Evolutionary conservation across 1,140 invertebrate species (phyloP), one percentile per base, ranked within the genome.

Genomic region (Pectinophora gossypiella): DNA sequence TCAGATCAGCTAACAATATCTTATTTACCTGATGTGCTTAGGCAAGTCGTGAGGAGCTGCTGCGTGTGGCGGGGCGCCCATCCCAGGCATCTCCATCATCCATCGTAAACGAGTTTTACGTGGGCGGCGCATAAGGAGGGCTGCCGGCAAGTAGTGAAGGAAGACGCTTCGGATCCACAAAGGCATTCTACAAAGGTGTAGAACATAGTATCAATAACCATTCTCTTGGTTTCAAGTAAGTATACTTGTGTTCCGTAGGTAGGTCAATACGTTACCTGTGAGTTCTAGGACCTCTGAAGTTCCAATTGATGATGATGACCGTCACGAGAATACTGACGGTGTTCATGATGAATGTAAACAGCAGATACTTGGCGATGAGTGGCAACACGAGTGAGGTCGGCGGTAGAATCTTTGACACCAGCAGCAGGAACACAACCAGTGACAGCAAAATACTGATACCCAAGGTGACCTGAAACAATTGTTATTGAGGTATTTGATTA

Each of bases 281-380:
- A 4, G 93, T 94, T 59, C 93, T 89, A 1, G 98, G 98, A 13
- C 98, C 98, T 75, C 98, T 91, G 89, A 99, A 99, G 79, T 99
- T 99, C 94, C 97, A 98, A 83, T 99, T 99, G 75, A 99, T 99
- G 68, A 99, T 99, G 72, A 99, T 94, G 18, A 99, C 98, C 0
- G 99, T 99, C 4, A 99, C 96, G 51, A 99, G 89, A 88, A 99
- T 99, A 90, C 97, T 98, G 62, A 99, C 95, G 19, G 99, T 99
- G 87, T 99, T 99, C 96, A 99, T 99, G 54, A 99, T 98, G 88
- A 99, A 99, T 20, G 98, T 99, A 87, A 99, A 99, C 2, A 99
- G 91, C 43, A 99, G 91, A 89, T 99, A 99, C 89, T 99, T 99
- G 77, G 98, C 97, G 61, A 99, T 99, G 55, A 99, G 89, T 54